phyloP scores from a whole-genome alignment of 2,888 invertebrate species.

The Dastarcus helophoroides region DNA sequence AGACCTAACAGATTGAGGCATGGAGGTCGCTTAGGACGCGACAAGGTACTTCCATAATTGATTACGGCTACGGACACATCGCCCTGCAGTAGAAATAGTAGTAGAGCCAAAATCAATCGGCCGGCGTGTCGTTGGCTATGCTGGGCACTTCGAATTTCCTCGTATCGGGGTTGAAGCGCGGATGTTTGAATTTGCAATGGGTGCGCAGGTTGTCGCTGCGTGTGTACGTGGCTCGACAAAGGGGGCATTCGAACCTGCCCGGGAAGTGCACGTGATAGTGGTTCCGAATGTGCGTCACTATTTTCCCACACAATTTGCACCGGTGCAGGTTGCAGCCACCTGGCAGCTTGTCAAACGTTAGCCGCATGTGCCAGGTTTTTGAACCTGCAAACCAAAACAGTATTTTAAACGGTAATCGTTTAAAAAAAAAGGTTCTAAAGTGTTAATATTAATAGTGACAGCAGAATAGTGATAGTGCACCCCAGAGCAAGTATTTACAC shows the following conservation, averaged over 20 bases:
- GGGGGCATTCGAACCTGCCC: conserved; percentile 83
- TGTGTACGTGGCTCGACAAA: conserved; percentile 84
- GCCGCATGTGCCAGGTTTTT: conserved; percentile 91
- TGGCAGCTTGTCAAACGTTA: conserved; percentile 87
- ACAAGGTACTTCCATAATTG: conserved; percentile 1
- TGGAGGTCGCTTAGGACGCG: conserved; percentile 4
- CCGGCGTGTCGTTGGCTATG: conserved; percentile 47
- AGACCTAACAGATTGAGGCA: no score
- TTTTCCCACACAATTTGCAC: conserved; percentile 89
- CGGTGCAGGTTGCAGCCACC: conserved; percentile 88
- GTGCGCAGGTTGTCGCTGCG: conserved; percentile 87
- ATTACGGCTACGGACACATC: conserved; percentile 28
- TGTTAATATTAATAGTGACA: conserved; percentile 24
- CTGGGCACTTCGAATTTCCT: conserved; percentile 67
- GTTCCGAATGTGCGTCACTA: conserved; percentile 89
- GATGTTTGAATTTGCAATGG: conserved; percentile 88
- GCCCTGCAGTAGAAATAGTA: conserved; percentile 32
- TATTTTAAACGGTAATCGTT: conserved; percentile 14
- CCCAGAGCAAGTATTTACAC: conserved; percentile 32
- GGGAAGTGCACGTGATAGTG: conserved; percentile 92
- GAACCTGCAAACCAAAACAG: conserved; percentile 70
- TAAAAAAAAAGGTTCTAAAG: conserved; percentile 7
- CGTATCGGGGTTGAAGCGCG: conserved; percentile 75
- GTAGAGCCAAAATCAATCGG: conserved; percentile 39
- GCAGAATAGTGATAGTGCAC: conserved; percentile 38